Base-by-base conservation (phyloP, 2,113 vertebrate species). In the Aphyosemion australe region DNA sequence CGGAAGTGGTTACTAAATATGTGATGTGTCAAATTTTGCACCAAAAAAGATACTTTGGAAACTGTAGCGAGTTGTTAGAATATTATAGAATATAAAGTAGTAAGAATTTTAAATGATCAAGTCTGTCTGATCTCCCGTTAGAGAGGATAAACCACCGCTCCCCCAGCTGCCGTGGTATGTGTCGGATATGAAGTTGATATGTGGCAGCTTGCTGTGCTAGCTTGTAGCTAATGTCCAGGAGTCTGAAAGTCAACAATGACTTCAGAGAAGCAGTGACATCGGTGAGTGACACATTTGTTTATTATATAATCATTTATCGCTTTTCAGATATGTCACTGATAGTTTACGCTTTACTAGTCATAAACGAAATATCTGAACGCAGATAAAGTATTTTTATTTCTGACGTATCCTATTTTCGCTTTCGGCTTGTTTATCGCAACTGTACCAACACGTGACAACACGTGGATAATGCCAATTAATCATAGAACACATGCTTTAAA, bases 11-110 rank as follows among this genome's bases (percentile, higher is more conserved):
- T 26, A 10, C 42, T 8, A 14, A 46, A 67, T 84, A 64, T 69
- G 68, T 71, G 65, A 76, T 75, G 74, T 87, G 75, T 85, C 75
- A 71, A 79, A 37, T 43, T 51, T 56, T 47, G 1, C 9, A 56
- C 32, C 1, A 26, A 61, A 51, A 61, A 12, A 16, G 0, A 19
- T 20, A 34, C 12, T 16, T 54, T 18, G n/a, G 2, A 39, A 60
- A 19, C 12, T 34, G 1, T 10, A 11, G 9, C 0, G 13, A 20
- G 12, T 16, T 8, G 16, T 42, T 8, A 34, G 4, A 1, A 0
- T n/a, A 12, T 34, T 16, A 32, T 51, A 0, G 2, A n/a, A 26
- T 5, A 26, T 5, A 13, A 15, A 21, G n/a, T 15, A n/a, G 34
- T 26, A 0, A 5, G 12, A 15, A 14, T 15, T 16, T 1, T 0